These are phyloP conservation scores for Bujurquina vittata DNA, from an alignment of 2,113 vertebrate species.

Conservation along the genomic window DNA sequence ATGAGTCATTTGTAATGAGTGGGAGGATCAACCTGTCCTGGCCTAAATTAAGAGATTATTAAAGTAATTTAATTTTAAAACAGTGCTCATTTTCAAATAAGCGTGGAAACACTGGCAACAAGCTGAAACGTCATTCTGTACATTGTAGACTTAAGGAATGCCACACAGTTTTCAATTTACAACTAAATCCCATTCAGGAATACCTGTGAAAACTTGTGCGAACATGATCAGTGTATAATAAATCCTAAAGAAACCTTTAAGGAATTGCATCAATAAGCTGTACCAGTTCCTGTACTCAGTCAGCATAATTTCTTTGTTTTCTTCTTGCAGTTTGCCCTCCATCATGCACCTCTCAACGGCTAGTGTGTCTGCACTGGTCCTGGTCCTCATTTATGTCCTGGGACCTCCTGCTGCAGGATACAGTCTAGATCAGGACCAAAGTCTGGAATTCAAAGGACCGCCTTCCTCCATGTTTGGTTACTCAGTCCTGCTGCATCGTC, in stretches of 20 bases:
- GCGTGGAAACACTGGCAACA: background rate
- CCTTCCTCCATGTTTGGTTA: conserved; percentile 88
- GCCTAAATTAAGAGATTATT: background rate
- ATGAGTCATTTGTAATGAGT: background rate
- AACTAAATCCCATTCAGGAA: background rate
- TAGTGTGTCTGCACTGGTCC: conserved; percentile 20
- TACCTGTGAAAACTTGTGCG: background rate
- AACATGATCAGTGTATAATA: background rate
- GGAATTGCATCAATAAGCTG: background rate
- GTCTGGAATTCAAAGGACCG: conserved; percentile 81
- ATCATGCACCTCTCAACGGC: conserved; percentile 30
- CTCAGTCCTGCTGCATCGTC: conserved; percentile 89
- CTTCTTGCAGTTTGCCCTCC: conserved; percentile 24
- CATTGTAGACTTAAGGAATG: background rate
- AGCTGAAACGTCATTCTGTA: no score
- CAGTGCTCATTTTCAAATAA: background rate
- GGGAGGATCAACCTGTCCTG: background rate
- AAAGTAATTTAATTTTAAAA: no score
- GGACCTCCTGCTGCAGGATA: conserved; percentile 73
- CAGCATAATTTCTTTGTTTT: background rate
- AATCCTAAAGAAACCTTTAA: background rate
- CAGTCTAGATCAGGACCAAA: conserved; percentile 85
- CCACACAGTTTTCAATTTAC: background rate
- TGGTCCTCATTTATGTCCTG: conserved; percentile 15
- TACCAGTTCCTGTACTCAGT: background rate